phyloP scores from a whole-genome alignment of 2,797 vertebrate genomes.

The Florisuga fusca region DNA sequence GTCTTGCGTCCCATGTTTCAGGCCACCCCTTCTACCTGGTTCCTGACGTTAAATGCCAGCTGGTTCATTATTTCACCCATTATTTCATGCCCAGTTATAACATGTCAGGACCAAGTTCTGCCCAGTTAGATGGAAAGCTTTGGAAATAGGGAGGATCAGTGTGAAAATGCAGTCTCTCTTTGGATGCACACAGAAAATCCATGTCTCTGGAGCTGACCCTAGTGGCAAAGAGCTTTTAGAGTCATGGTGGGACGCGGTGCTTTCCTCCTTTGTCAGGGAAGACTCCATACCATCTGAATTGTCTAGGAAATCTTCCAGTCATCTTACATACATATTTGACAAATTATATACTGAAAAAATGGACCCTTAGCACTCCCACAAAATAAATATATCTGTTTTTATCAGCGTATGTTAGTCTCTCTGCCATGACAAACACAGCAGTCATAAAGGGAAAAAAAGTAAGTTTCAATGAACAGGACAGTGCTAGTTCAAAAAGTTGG shows the following conservation, averaged over 20 bases:
- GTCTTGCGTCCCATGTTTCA: not conserved
- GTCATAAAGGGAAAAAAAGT: not conserved
- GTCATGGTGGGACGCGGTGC: not conserved
- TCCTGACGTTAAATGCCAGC: not conserved
- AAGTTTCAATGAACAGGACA: not conserved
- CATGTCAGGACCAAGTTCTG: not conserved
- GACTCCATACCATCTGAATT: accelerated
- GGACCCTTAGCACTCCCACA: not conserved
- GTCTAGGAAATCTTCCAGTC: not conserved
- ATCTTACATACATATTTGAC: not conserved
- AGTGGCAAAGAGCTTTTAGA: not conserved
- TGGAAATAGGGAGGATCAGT: not conserved
- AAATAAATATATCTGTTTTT: not conserved
- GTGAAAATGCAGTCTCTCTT: not conserved
- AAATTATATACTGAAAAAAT: not conserved
- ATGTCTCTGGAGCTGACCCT: not conserved
- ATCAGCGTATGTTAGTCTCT: not conserved
- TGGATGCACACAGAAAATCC: not conserved
- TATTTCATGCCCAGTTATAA: not conserved
- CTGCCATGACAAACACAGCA: not conserved
- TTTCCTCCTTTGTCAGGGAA: not conserved
- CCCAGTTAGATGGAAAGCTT: not conserved
- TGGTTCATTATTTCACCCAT: no score
- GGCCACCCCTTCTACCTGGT: not conserved
- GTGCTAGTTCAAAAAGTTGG: not conserved